Percentiles rank a stretch among this genome's conserved stretches.
Conservation (phyloP, 1,140 invertebrate genomes). For the Medauroidea extradentata region DNA sequence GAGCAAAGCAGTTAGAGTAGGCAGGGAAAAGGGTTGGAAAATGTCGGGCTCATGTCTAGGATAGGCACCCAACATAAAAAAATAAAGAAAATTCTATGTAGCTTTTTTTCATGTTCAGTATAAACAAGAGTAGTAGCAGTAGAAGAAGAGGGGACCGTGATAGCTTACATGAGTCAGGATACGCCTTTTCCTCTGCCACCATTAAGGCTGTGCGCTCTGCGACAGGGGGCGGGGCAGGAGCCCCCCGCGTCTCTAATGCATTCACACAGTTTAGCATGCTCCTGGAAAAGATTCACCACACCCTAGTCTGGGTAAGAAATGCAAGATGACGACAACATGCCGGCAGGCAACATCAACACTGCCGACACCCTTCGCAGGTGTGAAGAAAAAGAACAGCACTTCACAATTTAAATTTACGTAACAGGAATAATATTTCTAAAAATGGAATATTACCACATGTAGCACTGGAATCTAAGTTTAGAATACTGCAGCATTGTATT, state of each 20-base stretch:
- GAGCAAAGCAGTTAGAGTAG: too few species aligned
- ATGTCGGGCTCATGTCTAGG: too few species aligned
- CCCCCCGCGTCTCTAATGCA: slow-evolving; percentile 63
- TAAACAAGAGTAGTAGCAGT: slow-evolving; percentile 26
- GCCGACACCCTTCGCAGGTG: too few species aligned
- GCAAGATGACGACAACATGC: slow-evolving; percentile 12
- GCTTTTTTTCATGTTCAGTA: slow-evolving; percentile 24
- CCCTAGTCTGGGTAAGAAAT: slow-evolving; percentile 27
- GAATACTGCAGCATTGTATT: too few species aligned
- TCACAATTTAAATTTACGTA: too few species aligned
- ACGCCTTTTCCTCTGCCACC: slow-evolving; percentile 71
- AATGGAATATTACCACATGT: too few species aligned
- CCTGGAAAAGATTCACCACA: slow-evolving; percentile 54
- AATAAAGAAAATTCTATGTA: too few species aligned
- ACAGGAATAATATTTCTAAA: too few species aligned
- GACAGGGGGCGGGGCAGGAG: slow-evolving; percentile 52
- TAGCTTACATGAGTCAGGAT: slow-evolving; percentile 75
- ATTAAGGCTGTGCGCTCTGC: slow-evolving; percentile 69
- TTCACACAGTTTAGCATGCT: slow-evolving; percentile 84
- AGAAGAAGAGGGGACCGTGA: slow-evolving; percentile 5
- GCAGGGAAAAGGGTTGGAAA: too few species aligned
- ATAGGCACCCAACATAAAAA: too few species aligned
- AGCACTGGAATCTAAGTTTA: too few species aligned
- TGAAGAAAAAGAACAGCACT: too few species aligned
- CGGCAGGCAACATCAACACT: background rate